Evolutionary conservation across 2,113 vertebrate genomes (phyloP).

Genomic region (Isurus oxyrinchus): DNA sequence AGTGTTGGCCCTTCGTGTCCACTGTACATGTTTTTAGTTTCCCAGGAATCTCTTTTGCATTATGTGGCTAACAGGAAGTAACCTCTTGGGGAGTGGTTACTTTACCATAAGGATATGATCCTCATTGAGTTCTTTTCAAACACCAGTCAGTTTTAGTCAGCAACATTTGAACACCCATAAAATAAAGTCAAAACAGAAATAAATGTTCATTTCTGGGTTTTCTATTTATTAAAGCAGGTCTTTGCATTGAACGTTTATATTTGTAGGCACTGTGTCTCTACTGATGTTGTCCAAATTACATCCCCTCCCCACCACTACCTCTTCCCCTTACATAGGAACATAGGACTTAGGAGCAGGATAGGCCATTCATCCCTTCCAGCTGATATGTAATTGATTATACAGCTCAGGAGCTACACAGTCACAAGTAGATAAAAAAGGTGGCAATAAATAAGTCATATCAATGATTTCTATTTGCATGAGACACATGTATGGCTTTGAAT

Average conservation of each 20-base stretch:
- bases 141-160: not conserved
- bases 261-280: not conserved
- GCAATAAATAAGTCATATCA: not conserved
- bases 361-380: too few relatives aligned
- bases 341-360: too few relatives aligned
- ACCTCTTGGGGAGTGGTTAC: not conserved
- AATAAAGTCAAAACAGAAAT: not conserved
- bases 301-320: not conserved
- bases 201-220: not conserved
- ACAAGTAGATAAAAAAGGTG: not conserved
- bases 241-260: not conserved
- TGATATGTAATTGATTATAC: not conserved
- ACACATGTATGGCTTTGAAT: not conserved
- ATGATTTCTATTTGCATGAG: not conserved
- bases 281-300: not conserved
- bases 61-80: not conserved
- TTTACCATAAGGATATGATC: not conserved
- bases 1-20: not conserved
- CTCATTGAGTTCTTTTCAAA: not conserved
- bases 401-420: not conserved
- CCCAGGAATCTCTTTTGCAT: slow-evolving; percentile 17
- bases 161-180: not conserved
- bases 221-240: not conserved
- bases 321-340: not conserved
- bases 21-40: not conserved